phyloP scores from a whole-genome alignment of 2,888 invertebrate genomes.

The Eurytoma adleriae region DNA sequence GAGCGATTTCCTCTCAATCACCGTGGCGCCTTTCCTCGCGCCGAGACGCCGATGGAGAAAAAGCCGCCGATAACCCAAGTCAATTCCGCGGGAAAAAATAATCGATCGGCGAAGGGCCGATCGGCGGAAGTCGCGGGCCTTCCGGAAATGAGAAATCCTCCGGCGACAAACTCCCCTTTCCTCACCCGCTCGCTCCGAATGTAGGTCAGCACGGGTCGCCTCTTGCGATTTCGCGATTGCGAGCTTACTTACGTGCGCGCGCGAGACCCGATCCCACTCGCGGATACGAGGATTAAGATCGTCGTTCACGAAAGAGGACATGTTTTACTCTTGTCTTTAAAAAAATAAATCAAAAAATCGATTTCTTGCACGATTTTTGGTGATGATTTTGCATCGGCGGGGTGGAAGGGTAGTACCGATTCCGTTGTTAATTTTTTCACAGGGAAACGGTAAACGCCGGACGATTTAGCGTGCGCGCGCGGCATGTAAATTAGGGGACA shows the following conservation, averaged over 20 bases:
- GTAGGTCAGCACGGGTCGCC: conserved; percentile 60
- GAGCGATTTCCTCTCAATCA: not conserved
- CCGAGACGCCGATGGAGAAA: not conserved
- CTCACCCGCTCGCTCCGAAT: conserved; percentile 58
- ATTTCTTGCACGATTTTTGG: too few species aligned
- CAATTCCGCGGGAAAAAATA: not conserved
- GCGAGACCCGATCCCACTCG: too few species aligned
- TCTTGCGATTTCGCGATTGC: conserved; percentile 45
- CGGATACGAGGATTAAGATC: too few species aligned
- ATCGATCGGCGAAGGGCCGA: conserved; percentile 10
- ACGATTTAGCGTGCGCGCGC: too few species aligned
- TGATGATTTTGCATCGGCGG: too few species aligned
- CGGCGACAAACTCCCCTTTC: conserved; percentile 62
- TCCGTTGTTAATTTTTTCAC: too few species aligned
- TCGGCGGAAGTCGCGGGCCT: conserved; percentile 61
- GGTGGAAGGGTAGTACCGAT: too few species aligned
- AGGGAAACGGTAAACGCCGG: too few species aligned
- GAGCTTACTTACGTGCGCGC: not conserved
- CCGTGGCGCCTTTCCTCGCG: not conserved
- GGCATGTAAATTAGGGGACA: too few species aligned
- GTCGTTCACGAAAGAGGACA: too few species aligned
- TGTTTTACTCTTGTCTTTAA: too few species aligned
- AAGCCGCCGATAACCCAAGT: not conserved
- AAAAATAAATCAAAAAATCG: too few species aligned
- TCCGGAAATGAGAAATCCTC: conserved; percentile 71